Base-by-base conservation (phyloP, 2,797 vertebrate genomes). In the Peromyscus aztecus region DNA sequence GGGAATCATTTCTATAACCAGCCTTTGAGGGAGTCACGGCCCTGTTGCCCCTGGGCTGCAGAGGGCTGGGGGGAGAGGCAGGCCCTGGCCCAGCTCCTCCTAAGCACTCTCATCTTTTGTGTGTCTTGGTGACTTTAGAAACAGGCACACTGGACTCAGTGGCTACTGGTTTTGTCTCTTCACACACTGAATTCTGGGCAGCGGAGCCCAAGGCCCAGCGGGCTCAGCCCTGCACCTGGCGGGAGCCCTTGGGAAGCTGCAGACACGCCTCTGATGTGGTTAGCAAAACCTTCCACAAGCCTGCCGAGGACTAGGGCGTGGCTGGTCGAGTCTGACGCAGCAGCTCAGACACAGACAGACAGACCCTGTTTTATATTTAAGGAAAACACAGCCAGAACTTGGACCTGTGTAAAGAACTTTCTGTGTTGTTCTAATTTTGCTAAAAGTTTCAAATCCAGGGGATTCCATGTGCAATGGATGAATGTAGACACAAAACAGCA, bases 81-180 rank as follows among this genome's bases (percentile, higher is more conserved):
- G 67, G 11, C 78, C 46, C 85, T 12, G 92, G 67, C 77, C 84
- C 0, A 0, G 71, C 34, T 67, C 80, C 89, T 97, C 96, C 98
- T 94, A 94, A 98, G 97, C 78, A 91, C 97, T 97, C 96, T 98
- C 96, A 96, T 98, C 96, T 98, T 97, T 93, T 98, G 98, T 99
- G 97, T 98, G 98, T 99, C 98, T 98, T 97, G 98, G 96, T 98
- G 98, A 98, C 98, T 99, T 98, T 98, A 99, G 98, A 99, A 97
- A 98, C 97, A 99, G 98, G 98, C 98, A 94, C 91, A 98, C 86
- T 96, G 98, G 98, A 98, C 98, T 97, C 94, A 94, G 97, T 95
- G 98, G 98, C 98, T 99, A 97, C 98, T 98, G 99, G 98, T 98
- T 98, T 97, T 98, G 98, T 98, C 99, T 99, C 98, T 98, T 99